Evolutionary conservation across 2,888 invertebrate species (phyloP).

Genomic region (Micoletzkya japonica): DNA sequence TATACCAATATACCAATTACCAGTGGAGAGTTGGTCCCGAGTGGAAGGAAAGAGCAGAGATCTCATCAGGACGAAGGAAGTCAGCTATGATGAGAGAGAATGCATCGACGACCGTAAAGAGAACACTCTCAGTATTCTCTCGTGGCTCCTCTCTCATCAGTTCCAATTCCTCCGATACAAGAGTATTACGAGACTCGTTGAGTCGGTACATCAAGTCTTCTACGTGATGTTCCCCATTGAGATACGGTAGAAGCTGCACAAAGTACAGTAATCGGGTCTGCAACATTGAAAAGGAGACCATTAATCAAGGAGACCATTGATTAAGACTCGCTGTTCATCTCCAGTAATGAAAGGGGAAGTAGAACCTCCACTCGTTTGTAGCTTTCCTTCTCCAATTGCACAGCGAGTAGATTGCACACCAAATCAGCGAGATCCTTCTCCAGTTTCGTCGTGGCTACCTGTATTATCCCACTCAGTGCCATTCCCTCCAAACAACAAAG

Average conservation of each 20-base stretch:
- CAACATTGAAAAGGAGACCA: too few species aligned
- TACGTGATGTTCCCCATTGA: slow-evolving; percentile 27
- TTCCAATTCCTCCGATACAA: too few species aligned
- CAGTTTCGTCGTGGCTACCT: not conserved
- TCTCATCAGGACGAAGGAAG: slow-evolving; percentile 40
- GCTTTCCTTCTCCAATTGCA: slow-evolving; percentile 14
- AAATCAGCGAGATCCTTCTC: not conserved
- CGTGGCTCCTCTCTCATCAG: too few species aligned
- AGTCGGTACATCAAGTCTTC: slow-evolving; percentile 27
- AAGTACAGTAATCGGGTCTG: not conserved
- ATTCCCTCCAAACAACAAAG: not conserved
- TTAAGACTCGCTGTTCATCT: not conserved
- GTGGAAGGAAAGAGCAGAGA: slow-evolving; percentile 23
- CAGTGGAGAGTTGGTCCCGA: too few species aligned
- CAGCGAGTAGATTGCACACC: not conserved
- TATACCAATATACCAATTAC: too few species aligned
- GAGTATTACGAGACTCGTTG: not conserved
- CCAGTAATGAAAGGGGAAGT: too few species aligned
- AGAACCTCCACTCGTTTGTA: too few species aligned
- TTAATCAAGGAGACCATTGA: not conserved
- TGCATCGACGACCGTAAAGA: slow-evolving; percentile 30
- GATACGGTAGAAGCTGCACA: slow-evolving; percentile 3
- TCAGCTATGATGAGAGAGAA: slow-evolving; percentile 43
- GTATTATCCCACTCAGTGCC: not conserved
- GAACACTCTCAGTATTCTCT: too few species aligned